phyloP scores from a whole-genome alignment of 2,797 vertebrate species.

The Micrastur ruficollis region DNA sequence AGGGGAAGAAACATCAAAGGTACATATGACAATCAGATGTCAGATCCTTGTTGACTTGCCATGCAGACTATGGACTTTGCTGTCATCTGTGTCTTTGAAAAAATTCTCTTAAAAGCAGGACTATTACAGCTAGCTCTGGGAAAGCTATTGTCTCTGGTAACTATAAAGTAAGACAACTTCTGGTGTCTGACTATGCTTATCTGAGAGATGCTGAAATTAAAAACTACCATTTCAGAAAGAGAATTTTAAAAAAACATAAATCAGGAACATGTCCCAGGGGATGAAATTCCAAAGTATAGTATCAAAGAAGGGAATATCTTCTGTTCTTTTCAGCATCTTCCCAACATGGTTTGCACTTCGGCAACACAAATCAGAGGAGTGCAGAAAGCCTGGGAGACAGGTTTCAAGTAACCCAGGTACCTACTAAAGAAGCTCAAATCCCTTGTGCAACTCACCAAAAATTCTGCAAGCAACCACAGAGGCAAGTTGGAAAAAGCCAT shows the following conservation, averaged over 20 bases:
- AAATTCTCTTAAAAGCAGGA: not conserved
- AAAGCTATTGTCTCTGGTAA: not conserved
- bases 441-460: not conserved
- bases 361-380: not conserved
- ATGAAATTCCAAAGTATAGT: not conserved
- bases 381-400: not conserved
- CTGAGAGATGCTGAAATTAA: not conserved
- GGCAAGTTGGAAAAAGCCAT: not conserved
- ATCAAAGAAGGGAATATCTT: not conserved
- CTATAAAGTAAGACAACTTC: not conserved
- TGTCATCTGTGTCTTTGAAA: slow-evolving; percentile 3
- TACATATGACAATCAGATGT: not conserved
- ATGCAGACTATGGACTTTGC: not conserved
- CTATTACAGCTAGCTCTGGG: not conserved
- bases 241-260: not conserved
- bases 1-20: slow-evolving; percentile 11
- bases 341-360: not conserved
- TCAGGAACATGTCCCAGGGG: not conserved
- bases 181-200: not conserved
- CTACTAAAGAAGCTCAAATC: not conserved
- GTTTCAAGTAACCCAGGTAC: not conserved
- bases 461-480: not conserved
- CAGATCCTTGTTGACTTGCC: slow-evolving; percentile 5
- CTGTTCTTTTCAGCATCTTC: not conserved
- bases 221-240: not conserved